A percentile compares a stretch with the other conserved stretches of the same genome.
Evolutionary conservation across 2,113 vertebrate genomes (phyloP).

Genomic region (Ammodytes dubius): DNA sequence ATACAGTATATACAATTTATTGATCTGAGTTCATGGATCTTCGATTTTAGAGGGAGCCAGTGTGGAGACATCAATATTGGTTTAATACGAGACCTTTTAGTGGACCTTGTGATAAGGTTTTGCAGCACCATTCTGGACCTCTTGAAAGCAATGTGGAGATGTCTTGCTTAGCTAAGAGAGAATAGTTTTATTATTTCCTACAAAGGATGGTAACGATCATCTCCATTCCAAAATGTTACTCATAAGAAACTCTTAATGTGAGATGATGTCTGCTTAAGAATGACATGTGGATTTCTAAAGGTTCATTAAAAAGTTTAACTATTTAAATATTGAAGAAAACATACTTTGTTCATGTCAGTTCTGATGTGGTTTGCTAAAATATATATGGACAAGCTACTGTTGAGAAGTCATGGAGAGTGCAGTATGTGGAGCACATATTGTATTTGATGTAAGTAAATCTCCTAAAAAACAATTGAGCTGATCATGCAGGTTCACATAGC

Average conservation of each 20-base stretch:
- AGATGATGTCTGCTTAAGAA: no score
- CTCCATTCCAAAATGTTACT: neutral
- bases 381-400: no score
- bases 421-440: neutral
- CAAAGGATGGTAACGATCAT: neutral
- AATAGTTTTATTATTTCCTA: neutral
- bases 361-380: no score
- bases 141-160: neutral
- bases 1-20: no score
- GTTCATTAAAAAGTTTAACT: no score
- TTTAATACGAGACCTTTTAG: conserved; percentile 8
- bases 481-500: neutral
- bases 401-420: neutral
- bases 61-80: neutral
- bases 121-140: neutral
- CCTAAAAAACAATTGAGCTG: neutral
- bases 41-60: neutral
- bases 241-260: no score
- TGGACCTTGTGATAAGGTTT: neutral
- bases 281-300: no score
- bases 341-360: neutral
- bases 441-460: neutral
- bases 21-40: neutral
- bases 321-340: neutral
- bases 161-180: neutral